Conservation (phyloP, 2,797 vertebrate species). For the Sarcophilus harrisii region DNA sequence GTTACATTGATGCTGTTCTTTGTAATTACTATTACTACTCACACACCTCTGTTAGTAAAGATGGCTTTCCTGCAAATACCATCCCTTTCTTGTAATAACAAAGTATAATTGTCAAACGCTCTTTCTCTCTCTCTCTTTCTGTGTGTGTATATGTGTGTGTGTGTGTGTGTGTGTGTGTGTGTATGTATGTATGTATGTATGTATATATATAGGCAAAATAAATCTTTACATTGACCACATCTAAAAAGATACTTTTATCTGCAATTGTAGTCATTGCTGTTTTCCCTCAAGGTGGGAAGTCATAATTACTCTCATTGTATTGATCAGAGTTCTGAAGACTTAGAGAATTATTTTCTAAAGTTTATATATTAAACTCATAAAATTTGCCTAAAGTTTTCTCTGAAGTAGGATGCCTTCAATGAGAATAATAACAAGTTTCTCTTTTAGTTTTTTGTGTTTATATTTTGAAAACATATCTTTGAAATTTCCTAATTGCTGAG, state of each 20-base stretch:
- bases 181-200: too few species aligned
- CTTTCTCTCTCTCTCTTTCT: too few species aligned
- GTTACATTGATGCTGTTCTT: background rate
- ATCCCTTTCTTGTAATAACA: background rate
- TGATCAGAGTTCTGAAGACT: background rate
- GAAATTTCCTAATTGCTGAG: slow-evolving; percentile 8
- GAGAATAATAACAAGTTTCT: slow-evolving; percentile 20
- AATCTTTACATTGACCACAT: background rate
- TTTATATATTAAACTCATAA: background rate
- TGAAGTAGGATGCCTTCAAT: slow-evolving; percentile 6
- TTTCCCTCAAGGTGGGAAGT: background rate
- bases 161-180: too few species aligned
- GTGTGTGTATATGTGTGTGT: too few species aligned
- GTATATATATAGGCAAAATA: background rate
- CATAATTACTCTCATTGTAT: background rate
- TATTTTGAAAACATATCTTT: slow-evolving; percentile 54
- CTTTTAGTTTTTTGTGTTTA: slow-evolving; percentile 23
- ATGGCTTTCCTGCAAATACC: background rate
- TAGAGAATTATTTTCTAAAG: background rate
- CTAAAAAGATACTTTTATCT: background rate
- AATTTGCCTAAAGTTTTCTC: slow-evolving; percentile 20
- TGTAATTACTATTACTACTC: background rate
- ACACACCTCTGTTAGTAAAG: background rate
- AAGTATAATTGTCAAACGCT: background rate
- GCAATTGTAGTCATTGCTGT: background rate